Evolutionary conservation across 2,797 vertebrate genomes (phyloP).

Genomic region (Sparidentex hasta): DNA sequence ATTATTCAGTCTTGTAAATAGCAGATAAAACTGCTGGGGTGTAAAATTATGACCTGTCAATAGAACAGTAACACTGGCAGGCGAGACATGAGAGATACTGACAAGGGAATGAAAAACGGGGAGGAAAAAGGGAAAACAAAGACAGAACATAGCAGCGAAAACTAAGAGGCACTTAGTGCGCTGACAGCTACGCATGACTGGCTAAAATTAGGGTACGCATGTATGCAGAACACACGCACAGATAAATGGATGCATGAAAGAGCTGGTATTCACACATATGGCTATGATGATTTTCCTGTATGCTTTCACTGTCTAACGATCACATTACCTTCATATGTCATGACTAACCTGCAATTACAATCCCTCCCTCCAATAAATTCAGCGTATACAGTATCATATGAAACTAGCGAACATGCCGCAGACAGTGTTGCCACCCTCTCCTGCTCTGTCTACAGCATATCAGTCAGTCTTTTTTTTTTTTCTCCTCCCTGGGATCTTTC

Average conservation of each 20-base stretch:
- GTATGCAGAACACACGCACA: conserved; percentile 10
- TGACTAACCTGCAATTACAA: not conserved
- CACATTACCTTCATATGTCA: not conserved
- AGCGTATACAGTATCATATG: conserved; percentile 13
- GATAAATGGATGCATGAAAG: conserved; percentile 16
- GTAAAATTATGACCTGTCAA: conserved; percentile 74
- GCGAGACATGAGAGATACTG: conserved; percentile 50
- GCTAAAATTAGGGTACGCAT: conserved; percentile 12
- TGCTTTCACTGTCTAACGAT: not conserved
- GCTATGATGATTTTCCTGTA: not conserved
- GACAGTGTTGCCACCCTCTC: conserved; percentile 11
- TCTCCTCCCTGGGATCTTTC: conserved; percentile 75
- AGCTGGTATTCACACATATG: not conserved
- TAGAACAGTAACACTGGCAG: conserved; percentile 45
- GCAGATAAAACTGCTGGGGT: conserved; percentile 62
- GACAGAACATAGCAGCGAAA: conserved; percentile 32
- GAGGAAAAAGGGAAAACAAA: conserved; percentile 22
- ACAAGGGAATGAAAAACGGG: conserved; percentile 39
- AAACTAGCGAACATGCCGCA: conserved; percentile 17
- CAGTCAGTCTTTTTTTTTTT: conserved; percentile 39
- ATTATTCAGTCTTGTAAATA: conserved; percentile 65
- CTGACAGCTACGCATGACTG: conserved; percentile 42
- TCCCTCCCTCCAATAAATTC: not conserved
- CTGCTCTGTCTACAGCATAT: conserved; percentile 5
- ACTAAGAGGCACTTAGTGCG: conserved; percentile 15